A percentile compares a stretch with the other conserved stretches of the same genome.
phyloP scores from a whole-genome alignment of 92 coral and sea anemone genomes.

The Palythoa caribaeorum region DNA sequence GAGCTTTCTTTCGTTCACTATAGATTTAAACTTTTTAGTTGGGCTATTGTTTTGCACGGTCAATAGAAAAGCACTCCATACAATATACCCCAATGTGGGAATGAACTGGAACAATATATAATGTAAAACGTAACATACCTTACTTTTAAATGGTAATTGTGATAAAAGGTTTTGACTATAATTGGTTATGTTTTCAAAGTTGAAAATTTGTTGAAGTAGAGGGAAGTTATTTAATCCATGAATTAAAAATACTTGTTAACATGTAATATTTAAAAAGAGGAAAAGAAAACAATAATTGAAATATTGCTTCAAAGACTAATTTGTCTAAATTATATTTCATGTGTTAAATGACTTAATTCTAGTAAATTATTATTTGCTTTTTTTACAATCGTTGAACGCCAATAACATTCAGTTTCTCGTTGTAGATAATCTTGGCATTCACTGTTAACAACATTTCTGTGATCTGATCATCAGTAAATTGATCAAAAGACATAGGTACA shows the following conservation, averaged over 20 bases:
- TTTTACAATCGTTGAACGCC: constrained; percentile 38
- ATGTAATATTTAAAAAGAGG: constrained; percentile 5
- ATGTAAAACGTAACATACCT: constrained; percentile 37
- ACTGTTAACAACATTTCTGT: constrained; percentile 55
- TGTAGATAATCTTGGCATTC: constrained; percentile 53
- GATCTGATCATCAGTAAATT: constrained; percentile 48
- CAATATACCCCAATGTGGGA: constrained; percentile 42
- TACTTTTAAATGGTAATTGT: constrained; percentile 42
- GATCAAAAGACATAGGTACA: constrained; percentile 46
- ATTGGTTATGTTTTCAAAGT: constrained; percentile 6
- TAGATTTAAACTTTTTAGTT: constrained; percentile 43
- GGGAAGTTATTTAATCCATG: background rate
- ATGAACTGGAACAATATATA: constrained; percentile 43
- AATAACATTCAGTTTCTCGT: constrained; percentile 45
- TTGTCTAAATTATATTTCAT: constrained; percentile 39
- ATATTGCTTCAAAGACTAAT: constrained; percentile 8
- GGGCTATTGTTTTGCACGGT: constrained; percentile 32
- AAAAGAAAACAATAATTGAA: constrained; percentile 4
- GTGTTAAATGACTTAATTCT: constrained; percentile 19
- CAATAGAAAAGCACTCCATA: constrained; percentile 41
- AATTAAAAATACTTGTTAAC: constrained; percentile 1
- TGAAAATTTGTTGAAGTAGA: constrained; percentile 2
- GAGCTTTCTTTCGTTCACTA: no score
- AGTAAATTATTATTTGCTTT: constrained; percentile 39
- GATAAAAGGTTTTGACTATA: constrained; percentile 7